These are phyloP conservation scores for Marmota flaviventris DNA, from an alignment of 2,113 vertebrate genomes.

Conservation along the genomic window DNA sequence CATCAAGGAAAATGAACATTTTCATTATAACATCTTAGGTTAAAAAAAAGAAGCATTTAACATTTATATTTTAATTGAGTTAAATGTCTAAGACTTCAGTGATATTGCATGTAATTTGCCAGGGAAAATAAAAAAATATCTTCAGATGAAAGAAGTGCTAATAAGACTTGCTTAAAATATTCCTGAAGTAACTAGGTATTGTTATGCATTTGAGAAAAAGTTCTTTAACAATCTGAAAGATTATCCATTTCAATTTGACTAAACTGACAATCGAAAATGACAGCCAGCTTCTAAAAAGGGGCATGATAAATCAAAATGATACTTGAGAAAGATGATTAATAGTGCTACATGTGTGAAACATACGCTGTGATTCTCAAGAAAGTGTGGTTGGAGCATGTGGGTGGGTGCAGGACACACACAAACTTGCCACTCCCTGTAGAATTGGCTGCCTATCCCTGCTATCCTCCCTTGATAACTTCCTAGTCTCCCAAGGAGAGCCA, in stretches of 20 bases:
- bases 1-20: slow-evolving; percentile 45
- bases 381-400: not conserved
- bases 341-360: not conserved
- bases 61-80: slow-evolving; percentile 66
- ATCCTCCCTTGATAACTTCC: not conserved
- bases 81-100: slow-evolving; percentile 53
- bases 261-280: slow-evolving; percentile 47
- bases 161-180: slow-evolving; percentile 45
- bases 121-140: slow-evolving; percentile 55
- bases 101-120: slow-evolving; percentile 6
- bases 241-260: slow-evolving; percentile 25
- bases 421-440: not conserved
- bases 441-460: not conserved
- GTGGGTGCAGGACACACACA: not conserved
- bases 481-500: not conserved
- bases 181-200: slow-evolving; percentile 51
- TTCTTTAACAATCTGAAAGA: slow-evolving; percentile 53
- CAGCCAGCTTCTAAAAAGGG: not conserved
- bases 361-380: not conserved
- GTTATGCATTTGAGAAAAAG: slow-evolving; percentile 51
- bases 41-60: slow-evolving; percentile 49
- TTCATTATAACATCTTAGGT: slow-evolving; percentile 37
- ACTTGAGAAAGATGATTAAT: slow-evolving; percentile 8
- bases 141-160: slow-evolving; percentile 55
- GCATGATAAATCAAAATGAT: not conserved